Evolutionary conservation across 2,113 vertebrate species (phyloP).

Genomic region (Corynorhinus townsendii): DNA sequence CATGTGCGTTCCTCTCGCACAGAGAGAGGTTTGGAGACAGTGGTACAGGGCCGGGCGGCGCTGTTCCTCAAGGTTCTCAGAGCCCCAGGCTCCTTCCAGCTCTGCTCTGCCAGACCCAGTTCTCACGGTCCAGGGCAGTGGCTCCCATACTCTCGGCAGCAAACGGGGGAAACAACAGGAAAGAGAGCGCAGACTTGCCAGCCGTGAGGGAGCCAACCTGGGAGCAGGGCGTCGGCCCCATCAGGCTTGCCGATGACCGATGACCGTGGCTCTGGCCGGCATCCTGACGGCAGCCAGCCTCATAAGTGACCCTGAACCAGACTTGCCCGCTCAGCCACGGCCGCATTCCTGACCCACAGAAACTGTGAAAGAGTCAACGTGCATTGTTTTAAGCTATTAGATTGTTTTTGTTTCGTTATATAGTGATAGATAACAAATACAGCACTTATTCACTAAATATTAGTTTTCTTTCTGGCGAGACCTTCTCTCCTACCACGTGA

Average conservation of each 20-base stretch:
- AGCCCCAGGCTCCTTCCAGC: not conserved
- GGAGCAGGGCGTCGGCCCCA: not conserved
- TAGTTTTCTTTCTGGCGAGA: not conserved
- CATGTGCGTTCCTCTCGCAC: not conserved
- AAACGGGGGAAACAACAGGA: not conserved
- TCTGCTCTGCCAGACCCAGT: not conserved
- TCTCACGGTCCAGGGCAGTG: not conserved
- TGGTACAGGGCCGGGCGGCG: accelerated
- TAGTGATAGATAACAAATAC: not conserved
- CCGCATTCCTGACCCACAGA: not conserved
- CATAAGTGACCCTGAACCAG: not conserved
- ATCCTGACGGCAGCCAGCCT: not conserved
- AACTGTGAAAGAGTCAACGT: not conserved
- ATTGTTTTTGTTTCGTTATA: not conserved
- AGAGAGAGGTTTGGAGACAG: not conserved
- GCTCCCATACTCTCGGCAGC: not conserved
- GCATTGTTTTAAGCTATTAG: not conserved
- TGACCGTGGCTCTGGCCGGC: accelerated
- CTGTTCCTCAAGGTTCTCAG: not conserved
- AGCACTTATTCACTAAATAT: not conserved
- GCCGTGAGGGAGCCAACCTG: not conserved
- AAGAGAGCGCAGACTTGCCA: not conserved
- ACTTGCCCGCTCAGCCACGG: not conserved
- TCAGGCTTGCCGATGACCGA: not conserved
- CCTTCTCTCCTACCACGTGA: not conserved